Evolutionary conservation across 2,888 invertebrate species (phyloP).

Genomic region (Athalia rosae): DNA sequence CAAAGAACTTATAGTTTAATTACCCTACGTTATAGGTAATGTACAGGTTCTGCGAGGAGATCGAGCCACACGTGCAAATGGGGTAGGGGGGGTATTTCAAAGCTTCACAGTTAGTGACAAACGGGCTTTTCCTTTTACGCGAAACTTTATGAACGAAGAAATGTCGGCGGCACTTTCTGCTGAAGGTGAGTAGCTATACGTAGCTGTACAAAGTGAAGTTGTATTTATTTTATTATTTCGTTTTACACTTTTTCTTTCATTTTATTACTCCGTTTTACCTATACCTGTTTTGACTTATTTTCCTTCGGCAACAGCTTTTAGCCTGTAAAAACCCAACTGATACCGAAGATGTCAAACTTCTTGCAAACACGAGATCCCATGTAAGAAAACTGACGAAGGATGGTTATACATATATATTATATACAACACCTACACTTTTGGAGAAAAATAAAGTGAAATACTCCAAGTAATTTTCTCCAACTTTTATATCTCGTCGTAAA

Average conservation of each 20-base stretch:
- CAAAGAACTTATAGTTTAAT: too few species aligned
- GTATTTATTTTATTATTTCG: background rate
- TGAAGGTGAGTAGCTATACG: too few species aligned
- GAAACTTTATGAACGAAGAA: background rate
- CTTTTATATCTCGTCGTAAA: constrained; percentile 1
- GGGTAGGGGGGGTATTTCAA: background rate
- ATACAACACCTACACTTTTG: background rate
- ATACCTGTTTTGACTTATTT: background rate
- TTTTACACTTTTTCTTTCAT: background rate
- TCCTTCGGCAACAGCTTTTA: constrained; percentile 6
- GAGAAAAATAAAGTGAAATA: background rate
- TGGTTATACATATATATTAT: too few species aligned
- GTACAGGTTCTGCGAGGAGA: too few species aligned
- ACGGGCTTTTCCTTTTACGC: constrained; percentile 16
- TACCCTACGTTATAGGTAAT: too few species aligned
- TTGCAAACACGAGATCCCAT: background rate
- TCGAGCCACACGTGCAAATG: too few species aligned
- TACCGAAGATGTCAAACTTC: background rate
- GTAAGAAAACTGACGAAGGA: background rate
- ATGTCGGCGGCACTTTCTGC: background rate
- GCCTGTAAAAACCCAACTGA: background rate
- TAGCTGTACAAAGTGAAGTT: background rate
- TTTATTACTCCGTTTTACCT: background rate
- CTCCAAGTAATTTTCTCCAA: constrained; percentile 4
- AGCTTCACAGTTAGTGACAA: constrained; percentile 5